These are phyloP conservation scores for Hipparchia sbordonii DNA, from an alignment of 2,888 invertebrate genomes.

Conservation along the genomic window DNA sequence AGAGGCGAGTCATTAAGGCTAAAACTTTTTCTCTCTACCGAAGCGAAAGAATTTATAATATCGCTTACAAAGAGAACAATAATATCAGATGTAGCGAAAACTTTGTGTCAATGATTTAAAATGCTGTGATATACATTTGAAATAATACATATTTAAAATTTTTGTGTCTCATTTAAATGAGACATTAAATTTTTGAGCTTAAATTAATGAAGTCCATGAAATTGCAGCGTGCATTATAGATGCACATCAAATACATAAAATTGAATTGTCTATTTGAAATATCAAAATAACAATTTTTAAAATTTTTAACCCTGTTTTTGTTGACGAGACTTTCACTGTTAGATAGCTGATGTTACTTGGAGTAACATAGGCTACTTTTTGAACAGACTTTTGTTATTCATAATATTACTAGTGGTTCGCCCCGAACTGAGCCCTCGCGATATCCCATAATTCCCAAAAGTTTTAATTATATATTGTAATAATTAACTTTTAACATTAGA, in stretches of 20 bases:
- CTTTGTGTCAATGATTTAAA: constrained; percentile 38
- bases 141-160: constrained; percentile 34
- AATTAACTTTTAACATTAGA: no score
- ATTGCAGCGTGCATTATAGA: constrained; percentile 8
- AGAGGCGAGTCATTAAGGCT: constrained; percentile 16
- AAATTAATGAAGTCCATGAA: constrained; percentile 8
- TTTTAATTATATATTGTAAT: no score
- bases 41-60: constrained; percentile 37
- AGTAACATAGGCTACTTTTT: no score
- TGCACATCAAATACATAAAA: background rate
- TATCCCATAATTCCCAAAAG: no score
- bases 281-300: no score
- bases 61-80: constrained; percentile 35
- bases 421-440: no score
- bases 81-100: constrained; percentile 35
- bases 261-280: no score
- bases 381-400: no score
- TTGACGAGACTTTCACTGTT: no score
- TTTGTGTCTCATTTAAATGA: constrained; percentile 21
- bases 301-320: no score
- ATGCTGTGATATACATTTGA: constrained; percentile 16
- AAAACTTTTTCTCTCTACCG: constrained; percentile 34
- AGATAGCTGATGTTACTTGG: no score
- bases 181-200: background rate
- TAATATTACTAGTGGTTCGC: no score